phyloP scores from a whole-genome alignment of 2,888 invertebrate species.

The Selenia dentaria region DNA sequence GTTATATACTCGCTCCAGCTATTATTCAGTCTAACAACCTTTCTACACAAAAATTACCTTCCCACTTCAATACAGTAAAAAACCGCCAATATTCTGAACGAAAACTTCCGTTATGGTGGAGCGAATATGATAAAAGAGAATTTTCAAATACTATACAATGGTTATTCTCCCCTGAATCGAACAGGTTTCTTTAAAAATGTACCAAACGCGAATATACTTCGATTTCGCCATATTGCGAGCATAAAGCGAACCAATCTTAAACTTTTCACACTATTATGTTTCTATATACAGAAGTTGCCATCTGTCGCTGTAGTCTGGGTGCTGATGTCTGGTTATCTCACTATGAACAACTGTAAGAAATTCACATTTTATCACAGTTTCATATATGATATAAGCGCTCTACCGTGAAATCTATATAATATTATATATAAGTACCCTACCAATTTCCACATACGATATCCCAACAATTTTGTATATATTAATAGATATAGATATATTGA shows the following conservation, averaged over 20 bases:
- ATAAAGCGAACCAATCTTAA: constrained; percentile 43
- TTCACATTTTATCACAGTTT: too few species aligned
- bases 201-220: constrained; percentile 9
- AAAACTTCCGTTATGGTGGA: neutral
- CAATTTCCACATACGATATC: too few species aligned
- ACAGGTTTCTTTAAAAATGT: constrained; percentile 6
- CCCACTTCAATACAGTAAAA: neutral
- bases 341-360: too few species aligned
- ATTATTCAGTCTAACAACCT: too few species aligned
- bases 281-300: constrained; percentile 32
- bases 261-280: constrained; percentile 37
- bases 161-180: neutral
- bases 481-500: too few species aligned
- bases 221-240: constrained; percentile 31
- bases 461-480: too few species aligned
- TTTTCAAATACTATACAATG: neutral
- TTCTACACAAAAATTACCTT: too few species aligned
- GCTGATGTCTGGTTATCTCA: neutral
- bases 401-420: too few species aligned
- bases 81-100: neutral
- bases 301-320: constrained; percentile 24
- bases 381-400: too few species aligned
- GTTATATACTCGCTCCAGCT: too few species aligned
- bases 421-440: too few species aligned
- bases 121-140: neutral